Evolutionary conservation across 2,797 vertebrate species (phyloP).

Genomic region (Bufotes viridis): DNA sequence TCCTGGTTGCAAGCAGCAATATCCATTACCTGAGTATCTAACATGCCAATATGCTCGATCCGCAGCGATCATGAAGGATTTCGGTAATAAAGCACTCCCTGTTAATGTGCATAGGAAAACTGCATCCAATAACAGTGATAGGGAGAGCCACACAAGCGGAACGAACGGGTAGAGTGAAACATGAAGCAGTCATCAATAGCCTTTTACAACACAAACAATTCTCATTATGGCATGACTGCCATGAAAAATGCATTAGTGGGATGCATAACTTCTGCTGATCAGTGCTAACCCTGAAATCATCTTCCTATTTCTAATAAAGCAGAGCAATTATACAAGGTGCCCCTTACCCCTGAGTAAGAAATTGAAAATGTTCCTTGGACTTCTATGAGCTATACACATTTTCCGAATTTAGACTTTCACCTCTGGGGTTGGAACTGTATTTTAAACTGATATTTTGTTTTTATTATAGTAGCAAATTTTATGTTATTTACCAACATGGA

Average conservation of each 20-base stretch:
- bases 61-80: conserved; percentile 51
- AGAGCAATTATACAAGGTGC: not conserved
- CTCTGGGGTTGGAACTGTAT: not conserved
- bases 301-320: conserved; percentile 13
- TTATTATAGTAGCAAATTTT: not conserved
- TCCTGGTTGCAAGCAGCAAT: conserved; percentile 49
- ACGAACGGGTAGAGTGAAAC: conserved; percentile 36
- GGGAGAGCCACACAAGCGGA: conserved; percentile 41
- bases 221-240: conserved; percentile 31
- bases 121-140: conserved; percentile 40
- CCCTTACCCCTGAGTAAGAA: not conserved
- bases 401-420: not conserved
- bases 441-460: not conserved
- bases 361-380: not conserved
- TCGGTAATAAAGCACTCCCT: conserved; percentile 46
- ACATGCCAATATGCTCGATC: conserved; percentile 56
- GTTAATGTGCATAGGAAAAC: conserved; percentile 34
- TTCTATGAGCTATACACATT: too few relatives aligned
- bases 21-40: conserved; percentile 50
- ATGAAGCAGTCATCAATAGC: conserved; percentile 40
- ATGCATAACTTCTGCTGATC: conserved; percentile 27
- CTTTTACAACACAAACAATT: conserved; percentile 24
- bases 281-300: conserved; percentile 13
- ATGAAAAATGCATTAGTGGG: conserved; percentile 28
- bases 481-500: too few relatives aligned